Evolutionary conservation across 2,888 invertebrate genomes (phyloP).

Genomic region (Thysanoteuthis rhombus): DNA sequence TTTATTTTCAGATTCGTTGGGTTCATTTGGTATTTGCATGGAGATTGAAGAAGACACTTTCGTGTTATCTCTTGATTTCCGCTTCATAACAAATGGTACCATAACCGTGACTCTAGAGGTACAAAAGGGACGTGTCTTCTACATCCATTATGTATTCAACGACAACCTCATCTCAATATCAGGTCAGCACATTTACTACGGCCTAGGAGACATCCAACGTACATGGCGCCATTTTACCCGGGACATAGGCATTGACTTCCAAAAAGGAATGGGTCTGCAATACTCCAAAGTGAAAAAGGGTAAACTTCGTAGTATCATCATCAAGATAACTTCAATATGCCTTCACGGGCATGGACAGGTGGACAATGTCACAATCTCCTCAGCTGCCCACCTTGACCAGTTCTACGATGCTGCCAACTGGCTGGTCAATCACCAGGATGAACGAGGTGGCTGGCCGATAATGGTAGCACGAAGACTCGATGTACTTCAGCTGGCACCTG

Average conservation of each 20-base stretch:
- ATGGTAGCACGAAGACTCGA: conserved; percentile 74
- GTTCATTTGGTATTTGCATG: conserved; percentile 68
- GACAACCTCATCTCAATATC: conserved; percentile 80
- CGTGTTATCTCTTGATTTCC: conserved; percentile 74
- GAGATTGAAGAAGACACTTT: conserved; percentile 80
- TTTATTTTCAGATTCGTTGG: conserved; percentile 46
- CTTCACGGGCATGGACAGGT: conserved; percentile 63
- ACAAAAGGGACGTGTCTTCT: conserved; percentile 76
- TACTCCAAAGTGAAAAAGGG: conserved; percentile 48
- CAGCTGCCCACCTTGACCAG: conserved; percentile 87
- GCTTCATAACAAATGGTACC: conserved; percentile 82
- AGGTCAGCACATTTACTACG: conserved; percentile 82
- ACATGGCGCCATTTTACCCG: conserved; percentile 83
- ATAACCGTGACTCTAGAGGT: conserved; percentile 82
- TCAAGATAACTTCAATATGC: conserved; percentile 52
- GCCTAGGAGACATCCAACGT: conserved; percentile 73
- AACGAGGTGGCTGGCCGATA: conserved; percentile 92
- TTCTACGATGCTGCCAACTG: conserved; percentile 93
- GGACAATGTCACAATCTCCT: conserved; percentile 66
- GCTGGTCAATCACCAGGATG: conserved; percentile 88
- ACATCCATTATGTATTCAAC: conserved; percentile 84
- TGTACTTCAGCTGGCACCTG: conserved; percentile 74
- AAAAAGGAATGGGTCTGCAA: conserved; percentile 79
- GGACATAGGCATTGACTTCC: conserved; percentile 88
- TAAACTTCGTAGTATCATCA: conserved; percentile 47